These are phyloP conservation scores for Lophotis ruficrista DNA, from an alignment of 2,113 vertebrate species.

Conservation along the genomic window DNA sequence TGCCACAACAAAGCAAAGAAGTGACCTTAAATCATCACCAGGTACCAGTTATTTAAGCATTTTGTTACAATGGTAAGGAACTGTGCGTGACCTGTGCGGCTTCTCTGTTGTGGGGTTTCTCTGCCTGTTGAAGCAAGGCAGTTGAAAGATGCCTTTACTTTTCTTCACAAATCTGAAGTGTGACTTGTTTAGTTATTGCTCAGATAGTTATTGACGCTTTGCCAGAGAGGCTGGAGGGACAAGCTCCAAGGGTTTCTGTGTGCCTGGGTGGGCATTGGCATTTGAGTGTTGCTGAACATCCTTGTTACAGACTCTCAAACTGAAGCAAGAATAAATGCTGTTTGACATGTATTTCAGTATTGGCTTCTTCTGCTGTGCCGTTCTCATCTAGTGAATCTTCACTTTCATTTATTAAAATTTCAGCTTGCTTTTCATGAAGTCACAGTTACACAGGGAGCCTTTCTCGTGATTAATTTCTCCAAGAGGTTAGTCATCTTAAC, in stretches of 20 bases:
- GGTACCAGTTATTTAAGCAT: background rate
- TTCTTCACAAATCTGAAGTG: conserved; percentile 23
- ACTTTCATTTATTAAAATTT: background rate
- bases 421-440: background rate
- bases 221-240: background rate
- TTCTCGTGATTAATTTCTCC: background rate
- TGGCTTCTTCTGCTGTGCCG: background rate
- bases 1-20: background rate
- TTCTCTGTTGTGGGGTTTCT: background rate
- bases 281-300: conserved; percentile 31
- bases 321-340: conserved; percentile 54
- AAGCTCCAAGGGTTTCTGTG: background rate
- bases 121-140: background rate
- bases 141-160: background rate
- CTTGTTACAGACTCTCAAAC: conserved; percentile 23
- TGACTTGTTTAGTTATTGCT: conserved; percentile 35
- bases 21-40: background rate
- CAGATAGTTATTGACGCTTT: conserved; percentile 9
- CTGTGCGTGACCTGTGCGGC: background rate
- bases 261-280: background rate
- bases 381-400: background rate
- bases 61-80: background rate
- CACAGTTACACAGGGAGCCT: background rate
- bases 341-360: conserved; percentile 30
- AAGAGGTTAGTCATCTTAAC: background rate